Percentiles rank a stretch among this genome's conserved stretches.
phyloP scores from a whole-genome alignment of 2,888 invertebrate genomes.

The Polyploca ridens region DNA sequence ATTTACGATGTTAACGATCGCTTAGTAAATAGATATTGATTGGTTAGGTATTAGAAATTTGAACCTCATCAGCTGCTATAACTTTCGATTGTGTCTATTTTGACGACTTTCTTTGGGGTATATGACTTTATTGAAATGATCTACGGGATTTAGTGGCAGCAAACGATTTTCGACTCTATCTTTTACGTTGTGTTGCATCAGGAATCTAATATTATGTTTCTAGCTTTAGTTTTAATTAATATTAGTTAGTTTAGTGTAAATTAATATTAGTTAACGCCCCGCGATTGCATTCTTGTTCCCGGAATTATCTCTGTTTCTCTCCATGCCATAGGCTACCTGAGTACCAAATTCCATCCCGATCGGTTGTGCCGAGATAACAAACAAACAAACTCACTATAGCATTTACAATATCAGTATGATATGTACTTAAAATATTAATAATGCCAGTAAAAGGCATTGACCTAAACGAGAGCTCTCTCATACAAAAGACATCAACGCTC shows the following conservation, averaged over 20 bases:
- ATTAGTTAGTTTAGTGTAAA: too few species aligned
- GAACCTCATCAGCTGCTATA: background rate
- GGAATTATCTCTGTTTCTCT: too few species aligned
- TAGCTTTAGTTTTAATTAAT: too few species aligned
- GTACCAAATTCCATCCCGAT: too few species aligned
- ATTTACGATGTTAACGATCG: background rate
- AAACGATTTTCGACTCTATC: background rate
- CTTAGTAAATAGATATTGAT: background rate
- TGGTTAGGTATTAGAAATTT: background rate
- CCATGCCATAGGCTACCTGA: too few species aligned
- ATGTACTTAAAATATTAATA: background rate
- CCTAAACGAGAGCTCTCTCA: slow-evolving; percentile 21
- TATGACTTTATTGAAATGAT: background rate
- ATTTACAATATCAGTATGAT: too few species aligned
- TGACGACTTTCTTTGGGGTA: background rate
- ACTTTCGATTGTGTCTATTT: background rate
- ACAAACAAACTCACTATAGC: too few species aligned
- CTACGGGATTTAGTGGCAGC: background rate
- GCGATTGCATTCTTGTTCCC: too few species aligned
- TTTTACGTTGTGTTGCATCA: background rate
- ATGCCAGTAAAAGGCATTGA: background rate
- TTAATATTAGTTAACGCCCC: too few species aligned
- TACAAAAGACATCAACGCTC: slow-evolving; percentile 59
- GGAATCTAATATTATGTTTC: too few species aligned
- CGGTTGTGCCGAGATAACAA: too few species aligned